Evolutionary conservation across 1,140 invertebrate species (phyloP).

Genomic region (Oncopodura yosiiana): DNA sequence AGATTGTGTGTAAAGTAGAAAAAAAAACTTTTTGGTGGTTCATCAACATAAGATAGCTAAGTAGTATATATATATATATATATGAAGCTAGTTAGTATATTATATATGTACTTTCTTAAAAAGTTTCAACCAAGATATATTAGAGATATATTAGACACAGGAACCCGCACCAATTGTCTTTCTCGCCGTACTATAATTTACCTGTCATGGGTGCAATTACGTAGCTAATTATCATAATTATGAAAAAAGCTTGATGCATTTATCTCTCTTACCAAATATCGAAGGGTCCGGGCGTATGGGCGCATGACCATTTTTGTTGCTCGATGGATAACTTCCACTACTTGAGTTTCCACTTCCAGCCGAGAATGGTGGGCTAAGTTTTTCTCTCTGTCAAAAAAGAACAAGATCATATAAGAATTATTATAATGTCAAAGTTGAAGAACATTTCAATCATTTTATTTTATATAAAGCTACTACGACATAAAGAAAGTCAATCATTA

Average conservation of each 20-base stretch:
- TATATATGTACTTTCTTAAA: no score
- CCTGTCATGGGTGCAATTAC: slow-evolving; percentile 28
- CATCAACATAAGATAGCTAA: no score
- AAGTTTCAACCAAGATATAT: no score
- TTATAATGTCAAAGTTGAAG: no score
- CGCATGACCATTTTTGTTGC: slow-evolving; percentile 24
- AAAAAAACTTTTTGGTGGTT: no score
- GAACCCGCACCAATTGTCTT: background rate
- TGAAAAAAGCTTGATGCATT: slow-evolving; percentile 8
- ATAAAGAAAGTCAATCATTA: no score
- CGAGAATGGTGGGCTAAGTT: slow-evolving; percentile 21
- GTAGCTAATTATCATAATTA: slow-evolving; percentile 28
- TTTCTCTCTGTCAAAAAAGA: slow-evolving; percentile 6
- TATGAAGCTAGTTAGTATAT: no score
- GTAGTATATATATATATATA: no score
- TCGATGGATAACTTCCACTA: slow-evolving; percentile 12
- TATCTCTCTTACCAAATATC: slow-evolving; percentile 24
- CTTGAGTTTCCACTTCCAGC: slow-evolving; percentile 26
- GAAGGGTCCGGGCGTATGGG: slow-evolving; percentile 29
- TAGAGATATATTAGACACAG: slow-evolving; percentile 1
- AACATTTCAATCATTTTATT: no score
- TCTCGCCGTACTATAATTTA: slow-evolving; percentile 17
- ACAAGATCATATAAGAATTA: slow-evolving; percentile 15
- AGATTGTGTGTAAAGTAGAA: no score
- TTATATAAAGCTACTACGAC: no score